A percentile compares a stretch with the other conserved stretches of the same genome.
These are phyloP conservation scores for Serilophus lunatus DNA, from an alignment of 2,113 vertebrate genomes.

Conservation along the genomic window DNA sequence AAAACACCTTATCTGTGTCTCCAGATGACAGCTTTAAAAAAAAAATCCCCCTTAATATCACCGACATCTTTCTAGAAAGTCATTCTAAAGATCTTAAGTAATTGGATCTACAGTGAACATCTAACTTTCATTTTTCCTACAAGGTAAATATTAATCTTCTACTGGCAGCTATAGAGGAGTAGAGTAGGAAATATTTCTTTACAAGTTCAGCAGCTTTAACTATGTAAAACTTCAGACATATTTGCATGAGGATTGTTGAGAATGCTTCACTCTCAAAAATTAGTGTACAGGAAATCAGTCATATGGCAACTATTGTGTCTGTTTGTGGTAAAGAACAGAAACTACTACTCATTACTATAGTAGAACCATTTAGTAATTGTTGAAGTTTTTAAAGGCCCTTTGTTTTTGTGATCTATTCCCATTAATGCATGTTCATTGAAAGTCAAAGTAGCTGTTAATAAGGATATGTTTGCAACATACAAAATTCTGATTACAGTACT, in stretches of 20 bases:
- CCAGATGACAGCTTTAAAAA: conserved; percentile 57
- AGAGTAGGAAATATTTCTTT: conserved; percentile 5
- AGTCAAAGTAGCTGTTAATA: background rate
- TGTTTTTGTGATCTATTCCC: background rate
- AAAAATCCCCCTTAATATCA: conserved; percentile 48
- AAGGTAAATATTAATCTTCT: conserved; percentile 39
- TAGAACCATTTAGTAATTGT: background rate
- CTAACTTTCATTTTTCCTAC: conserved; percentile 46
- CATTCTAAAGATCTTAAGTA: conserved; percentile 59
- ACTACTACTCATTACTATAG: background rate
- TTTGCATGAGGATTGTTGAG: background rate
- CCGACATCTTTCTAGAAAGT: conserved; percentile 48
- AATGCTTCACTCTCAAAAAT: background rate
- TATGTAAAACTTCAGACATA: background rate
- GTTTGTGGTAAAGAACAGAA: background rate
- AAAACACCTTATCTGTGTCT: conserved; percentile 62
- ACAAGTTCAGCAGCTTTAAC: background rate
- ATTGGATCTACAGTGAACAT: conserved; percentile 45
- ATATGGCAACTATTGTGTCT: background rate
- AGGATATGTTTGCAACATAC: background rate
- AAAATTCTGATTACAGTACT: background rate
- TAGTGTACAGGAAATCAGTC: background rate
- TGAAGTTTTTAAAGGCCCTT: background rate
- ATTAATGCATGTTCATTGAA: background rate
- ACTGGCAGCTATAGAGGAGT: background rate